These are phyloP conservation scores for Hippoglossus stenolepis DNA, from an alignment of 2,113 vertebrate genomes.

Conservation along the genomic window DNA sequence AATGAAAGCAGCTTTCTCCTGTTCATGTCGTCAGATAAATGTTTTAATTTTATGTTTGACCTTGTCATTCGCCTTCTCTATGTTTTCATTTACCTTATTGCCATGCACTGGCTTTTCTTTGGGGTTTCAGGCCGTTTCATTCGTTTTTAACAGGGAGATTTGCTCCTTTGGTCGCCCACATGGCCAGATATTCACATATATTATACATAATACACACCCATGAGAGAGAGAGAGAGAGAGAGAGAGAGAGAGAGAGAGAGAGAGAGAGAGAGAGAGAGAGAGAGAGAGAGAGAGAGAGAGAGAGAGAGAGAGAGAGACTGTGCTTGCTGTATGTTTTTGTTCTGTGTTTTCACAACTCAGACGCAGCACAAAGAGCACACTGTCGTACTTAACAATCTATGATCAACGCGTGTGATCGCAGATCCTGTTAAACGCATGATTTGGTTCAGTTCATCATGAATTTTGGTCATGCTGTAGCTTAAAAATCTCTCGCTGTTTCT, in stretches of 20 bases:
- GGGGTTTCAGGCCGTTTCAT: conserved; percentile 26
- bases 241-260: conserved; percentile 46
- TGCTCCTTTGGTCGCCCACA: conserved; percentile 34
- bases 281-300: conserved; percentile 52
- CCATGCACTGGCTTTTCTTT: conserved; percentile 15
- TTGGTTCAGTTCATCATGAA: conserved; percentile 68
- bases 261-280: conserved; percentile 64
- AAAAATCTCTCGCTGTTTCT: conserved; percentile 75
- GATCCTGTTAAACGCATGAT: conserved; percentile 62
- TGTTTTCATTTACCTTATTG: conserved; percentile 19
- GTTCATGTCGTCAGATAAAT: conserved; percentile 2
- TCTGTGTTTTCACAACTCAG: conserved; percentile 81
- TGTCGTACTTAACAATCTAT: conserved; percentile 42
- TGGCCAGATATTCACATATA: conserved; percentile 32
- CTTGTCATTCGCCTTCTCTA: conserved; percentile 9
- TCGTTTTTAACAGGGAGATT: conserved; percentile 27
- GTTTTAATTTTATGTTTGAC: conserved; percentile 28
- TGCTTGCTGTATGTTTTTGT: conserved; percentile 82
- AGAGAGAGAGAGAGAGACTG: conserved; percentile 77
- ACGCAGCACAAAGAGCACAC: conserved; percentile 81
- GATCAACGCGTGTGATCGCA: conserved; percentile 45
- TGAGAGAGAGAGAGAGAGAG: conserved; percentile 61
- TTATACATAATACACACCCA: conserved; percentile 36
- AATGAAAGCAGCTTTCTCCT: conserved; percentile 3
- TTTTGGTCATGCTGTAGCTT: conserved; percentile 75